These are phyloP conservation scores for Masticophis lateralis DNA, from an alignment of 2,797 vertebrate species.

Conservation along the genomic window DNA sequence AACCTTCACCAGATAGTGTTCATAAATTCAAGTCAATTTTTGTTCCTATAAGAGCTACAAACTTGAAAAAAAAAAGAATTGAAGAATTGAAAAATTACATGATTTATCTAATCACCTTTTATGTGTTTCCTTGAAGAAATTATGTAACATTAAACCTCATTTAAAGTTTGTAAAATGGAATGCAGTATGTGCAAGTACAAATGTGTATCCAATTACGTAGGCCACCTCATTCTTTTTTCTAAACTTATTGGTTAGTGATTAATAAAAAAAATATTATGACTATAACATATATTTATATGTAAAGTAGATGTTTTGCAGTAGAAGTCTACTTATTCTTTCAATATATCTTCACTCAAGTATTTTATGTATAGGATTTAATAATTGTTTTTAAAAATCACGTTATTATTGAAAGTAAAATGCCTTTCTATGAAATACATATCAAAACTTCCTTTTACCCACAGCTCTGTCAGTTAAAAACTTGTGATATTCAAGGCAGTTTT, in stretches of 20 bases:
- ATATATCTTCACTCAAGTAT: neutral
- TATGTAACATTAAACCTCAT: neutral
- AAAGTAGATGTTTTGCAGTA: neutral
- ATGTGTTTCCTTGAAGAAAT: neutral
- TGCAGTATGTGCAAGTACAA: neutral
- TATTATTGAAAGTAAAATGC: neutral
- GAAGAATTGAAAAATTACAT: neutral
- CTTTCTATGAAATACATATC: neutral
- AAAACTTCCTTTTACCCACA: neutral
- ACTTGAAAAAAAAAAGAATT: neutral
- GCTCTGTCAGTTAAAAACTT: neutral
- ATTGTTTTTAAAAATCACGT: neutral
- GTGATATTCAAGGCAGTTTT: slow-evolving; percentile 10
- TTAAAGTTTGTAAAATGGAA: neutral
- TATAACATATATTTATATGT: neutral
- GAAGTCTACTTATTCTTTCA: neutral
- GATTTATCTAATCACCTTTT: neutral
- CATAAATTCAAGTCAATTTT: neutral
- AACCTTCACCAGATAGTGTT: neutral
- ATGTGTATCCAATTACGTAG: neutral
- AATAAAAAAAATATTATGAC: neutral
- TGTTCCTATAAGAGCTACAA: neutral
- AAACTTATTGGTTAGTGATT: neutral
- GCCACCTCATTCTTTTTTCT: neutral
- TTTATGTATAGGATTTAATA: neutral